Evolutionary conservation across 1,140 invertebrate genomes (phyloP), one percentile per base, ranked within the genome.

Genomic region (Drosophila mojavensis): DNA sequence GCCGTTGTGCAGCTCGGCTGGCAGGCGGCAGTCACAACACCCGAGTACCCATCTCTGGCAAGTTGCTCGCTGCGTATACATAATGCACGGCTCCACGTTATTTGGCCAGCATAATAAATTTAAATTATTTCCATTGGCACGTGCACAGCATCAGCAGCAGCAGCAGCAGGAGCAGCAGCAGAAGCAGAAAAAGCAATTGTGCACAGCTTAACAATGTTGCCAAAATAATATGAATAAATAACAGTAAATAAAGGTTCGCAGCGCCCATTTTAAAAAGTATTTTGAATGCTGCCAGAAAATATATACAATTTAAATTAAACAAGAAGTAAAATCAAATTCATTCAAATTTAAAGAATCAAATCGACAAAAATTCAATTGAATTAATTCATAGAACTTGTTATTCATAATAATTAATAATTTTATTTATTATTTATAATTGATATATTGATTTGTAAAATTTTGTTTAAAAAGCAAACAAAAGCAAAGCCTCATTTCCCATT

Each of bases 71-170:
- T 10, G 64, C 78, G 78, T 68, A 68, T 76, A 71, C 67, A 41
- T 56, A 55, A 70, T 62, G 50, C 51, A 60, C 30, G n/a, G 36
- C 61, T 45, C n/a, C 36, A 6, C 53, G n/a, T n/a, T 72, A 65
- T 77, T 48, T 45, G 47, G 58, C 50, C 47, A 28, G 43, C 66
- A 70, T 69, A 74, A 80, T 78, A 65, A 67, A 71, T 81, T 78
- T 26, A 56, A 78, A 81, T 78, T 74, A 78, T 70, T 80, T 84
- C 39, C 61, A 68, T 78, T 78, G 78, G 73, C 77, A 78, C 61
- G 48, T 65, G 55, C 41, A 45, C 24, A 48, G 51, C 43, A 45
- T 4, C 13, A 33, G 33, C 33, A 68, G 41, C 20, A 54, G 41
- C 13, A 33, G 33, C 33, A 68, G 41, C 20, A 54, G 41, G 10